phyloP scores from a whole-genome alignment of 2,113 vertebrate species.

The Polyodon spathula region DNA sequence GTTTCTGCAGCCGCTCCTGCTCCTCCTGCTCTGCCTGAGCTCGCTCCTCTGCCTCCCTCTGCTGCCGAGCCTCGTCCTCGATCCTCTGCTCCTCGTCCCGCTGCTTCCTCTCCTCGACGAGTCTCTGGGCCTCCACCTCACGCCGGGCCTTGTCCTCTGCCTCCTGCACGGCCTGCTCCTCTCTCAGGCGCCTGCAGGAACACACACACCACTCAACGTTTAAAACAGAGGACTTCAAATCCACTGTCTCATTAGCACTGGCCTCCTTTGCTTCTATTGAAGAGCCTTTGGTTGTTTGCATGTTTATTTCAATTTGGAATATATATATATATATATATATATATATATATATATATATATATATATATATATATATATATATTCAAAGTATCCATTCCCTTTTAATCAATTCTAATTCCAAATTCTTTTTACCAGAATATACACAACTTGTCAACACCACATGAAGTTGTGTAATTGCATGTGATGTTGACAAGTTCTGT shows the following conservation, averaged over 20 bases:
- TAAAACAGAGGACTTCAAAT: conserved; percentile 2
- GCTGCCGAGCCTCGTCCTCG: conserved; percentile 31
- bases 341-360: too few relatives aligned
- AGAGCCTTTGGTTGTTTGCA: too few relatives aligned
- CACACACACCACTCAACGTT: background rate
- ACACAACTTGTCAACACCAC: too few relatives aligned
- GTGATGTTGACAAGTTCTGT: too few relatives aligned
- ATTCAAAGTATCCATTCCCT: too few relatives aligned
- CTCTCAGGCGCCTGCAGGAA: conserved; percentile 52
- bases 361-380: too few relatives aligned
- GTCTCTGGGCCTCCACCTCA: conserved; percentile 60
- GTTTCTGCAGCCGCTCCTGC: conserved; percentile 77
- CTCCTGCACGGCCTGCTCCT: conserved; percentile 64
- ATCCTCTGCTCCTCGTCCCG: conserved; percentile 50
- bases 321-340: too few relatives aligned
- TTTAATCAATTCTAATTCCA: too few relatives aligned
- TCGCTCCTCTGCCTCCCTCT: conserved; percentile 56
- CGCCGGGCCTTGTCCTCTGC: conserved; percentile 60
- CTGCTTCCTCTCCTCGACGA: conserved; percentile 58
- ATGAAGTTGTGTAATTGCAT: too few relatives aligned
- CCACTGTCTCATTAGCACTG: too few relatives aligned
- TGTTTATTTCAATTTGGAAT: too few relatives aligned
- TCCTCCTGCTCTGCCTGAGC: conserved; percentile 73
- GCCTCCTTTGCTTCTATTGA: background rate
- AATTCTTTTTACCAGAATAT: too few relatives aligned